These are phyloP conservation scores for Parus major DNA, from an alignment of 2,113 vertebrate species.

Conservation along the genomic window DNA sequence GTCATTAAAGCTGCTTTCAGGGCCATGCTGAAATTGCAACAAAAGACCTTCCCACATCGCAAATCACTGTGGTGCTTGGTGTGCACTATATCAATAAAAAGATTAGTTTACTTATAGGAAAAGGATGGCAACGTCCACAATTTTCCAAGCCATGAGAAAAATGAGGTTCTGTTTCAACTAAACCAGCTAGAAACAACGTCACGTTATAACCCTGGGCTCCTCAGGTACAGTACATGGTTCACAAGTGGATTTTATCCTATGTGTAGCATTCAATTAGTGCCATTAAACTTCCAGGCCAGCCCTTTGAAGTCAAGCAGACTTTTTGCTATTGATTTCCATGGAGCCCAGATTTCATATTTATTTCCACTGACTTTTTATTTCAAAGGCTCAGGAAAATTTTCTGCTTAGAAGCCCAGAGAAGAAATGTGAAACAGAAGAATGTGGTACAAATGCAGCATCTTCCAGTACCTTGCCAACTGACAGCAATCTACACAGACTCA, in stretches of 20 bases:
- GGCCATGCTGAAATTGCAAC: not conserved
- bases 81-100: slow-evolving; percentile 61
- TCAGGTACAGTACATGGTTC: not conserved
- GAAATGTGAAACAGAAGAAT: slow-evolving; percentile 3
- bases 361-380: slow-evolving; percentile 30
- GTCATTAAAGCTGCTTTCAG: not conserved
- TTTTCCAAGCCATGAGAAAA: slow-evolving; percentile 36
- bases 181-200: slow-evolving; percentile 12
- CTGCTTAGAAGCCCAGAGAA: not conserved
- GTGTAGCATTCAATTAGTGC: slow-evolving; percentile 23
- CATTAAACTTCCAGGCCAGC: slow-evolving; percentile 32
- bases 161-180: slow-evolving; percentile 44
- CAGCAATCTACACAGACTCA: not conserved
- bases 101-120: slow-evolving; percentile 58
- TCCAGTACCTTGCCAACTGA: not conserved
- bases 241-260: slow-evolving; percentile 24
- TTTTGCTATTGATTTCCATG: slow-evolving; percentile 43
- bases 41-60: slow-evolving; percentile 33
- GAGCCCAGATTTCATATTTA: slow-evolving; percentile 33
- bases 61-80: slow-evolving; percentile 46
- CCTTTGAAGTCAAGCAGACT: slow-evolving; percentile 34
- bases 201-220: not conserved
- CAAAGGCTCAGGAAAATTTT: slow-evolving; percentile 5
- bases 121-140: slow-evolving; percentile 49
- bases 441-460: not conserved